Percentiles rank a stretch among this genome's conserved stretches.
Evolutionary conservation across 2,797 vertebrate species (phyloP).

Genomic region (Zonotrichia albicollis): DNA sequence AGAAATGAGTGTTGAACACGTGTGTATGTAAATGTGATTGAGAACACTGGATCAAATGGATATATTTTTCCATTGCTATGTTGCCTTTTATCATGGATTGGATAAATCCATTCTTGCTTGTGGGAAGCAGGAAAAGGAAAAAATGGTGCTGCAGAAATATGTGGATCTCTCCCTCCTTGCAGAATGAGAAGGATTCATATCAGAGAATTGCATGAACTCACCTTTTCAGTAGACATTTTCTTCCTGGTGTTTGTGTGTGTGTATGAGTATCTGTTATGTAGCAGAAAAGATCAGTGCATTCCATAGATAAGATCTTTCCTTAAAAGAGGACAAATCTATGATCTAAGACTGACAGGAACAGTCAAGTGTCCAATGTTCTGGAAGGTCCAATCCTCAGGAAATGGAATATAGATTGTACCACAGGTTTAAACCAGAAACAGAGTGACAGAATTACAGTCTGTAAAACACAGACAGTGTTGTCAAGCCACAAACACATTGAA

Average conservation of each 20-base stretch:
- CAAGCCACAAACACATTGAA: not conserved
- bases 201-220: not conserved
- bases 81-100: not conserved
- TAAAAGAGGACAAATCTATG: not conserved
- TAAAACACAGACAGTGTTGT: not conserved
- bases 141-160: not conserved
- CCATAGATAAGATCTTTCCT: not conserved
- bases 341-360: not conserved
- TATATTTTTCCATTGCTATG: not conserved
- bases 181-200: not conserved
- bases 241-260: not conserved
- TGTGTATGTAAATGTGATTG: not conserved
- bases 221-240: not conserved
- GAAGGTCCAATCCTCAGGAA: not conserved
- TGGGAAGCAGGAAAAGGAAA: not conserved
- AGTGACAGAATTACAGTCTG: not conserved
- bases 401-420: not conserved
- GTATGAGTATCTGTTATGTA: not conserved
- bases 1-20: not conserved
- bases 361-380: not conserved
- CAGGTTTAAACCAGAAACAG: not conserved
- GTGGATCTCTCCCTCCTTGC: not conserved
- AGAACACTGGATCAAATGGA: not conserved
- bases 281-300: not conserved
- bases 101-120: not conserved